Percentiles rank a stretch among this genome's conserved stretches.
Evolutionary conservation across 2,797 vertebrate species (phyloP).

Genomic region (Dromococcyx pavoninus): DNA sequence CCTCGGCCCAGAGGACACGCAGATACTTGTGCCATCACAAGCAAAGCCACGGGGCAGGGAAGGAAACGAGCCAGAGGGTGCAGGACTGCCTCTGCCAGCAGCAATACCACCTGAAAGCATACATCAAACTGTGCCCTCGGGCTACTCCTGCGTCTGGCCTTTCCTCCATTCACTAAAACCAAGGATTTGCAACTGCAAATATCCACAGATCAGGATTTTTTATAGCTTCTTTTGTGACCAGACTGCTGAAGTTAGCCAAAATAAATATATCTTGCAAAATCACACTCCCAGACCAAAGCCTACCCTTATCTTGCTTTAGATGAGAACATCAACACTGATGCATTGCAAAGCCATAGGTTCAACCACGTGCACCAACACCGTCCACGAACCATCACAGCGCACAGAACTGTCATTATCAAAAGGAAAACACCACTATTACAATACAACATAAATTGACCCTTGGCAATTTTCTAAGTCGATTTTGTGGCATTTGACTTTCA

Average conservation of each 20-base stretch:
- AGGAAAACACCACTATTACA: not conserved
- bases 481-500: slow-evolving; percentile 52
- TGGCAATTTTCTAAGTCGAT: slow-evolving; percentile 6
- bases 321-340: accelerated
- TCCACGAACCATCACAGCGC: accelerated
- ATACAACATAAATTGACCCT: slow-evolving; percentile 28
- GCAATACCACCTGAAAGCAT: not conserved
- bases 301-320: not conserved
- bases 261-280: not conserved
- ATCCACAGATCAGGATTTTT: not conserved
- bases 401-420: not conserved
- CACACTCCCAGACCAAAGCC: not conserved
- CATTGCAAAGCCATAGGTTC: not conserved
- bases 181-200: not conserved
- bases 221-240: not conserved
- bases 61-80: not conserved
- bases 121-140: accelerated
- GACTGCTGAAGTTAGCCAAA: not conserved
- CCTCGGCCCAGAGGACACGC: not conserved
- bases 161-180: not conserved
- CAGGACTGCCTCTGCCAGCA: not conserved
- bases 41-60: not conserved
- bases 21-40: not conserved
- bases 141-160: not conserved
- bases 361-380: accelerated